A percentile compares a stretch with the other conserved stretches of the same genome.
Evolutionary conservation across 2,797 vertebrate genomes (phyloP).

Genomic region (Hippoglossus hippoglossus): DNA sequence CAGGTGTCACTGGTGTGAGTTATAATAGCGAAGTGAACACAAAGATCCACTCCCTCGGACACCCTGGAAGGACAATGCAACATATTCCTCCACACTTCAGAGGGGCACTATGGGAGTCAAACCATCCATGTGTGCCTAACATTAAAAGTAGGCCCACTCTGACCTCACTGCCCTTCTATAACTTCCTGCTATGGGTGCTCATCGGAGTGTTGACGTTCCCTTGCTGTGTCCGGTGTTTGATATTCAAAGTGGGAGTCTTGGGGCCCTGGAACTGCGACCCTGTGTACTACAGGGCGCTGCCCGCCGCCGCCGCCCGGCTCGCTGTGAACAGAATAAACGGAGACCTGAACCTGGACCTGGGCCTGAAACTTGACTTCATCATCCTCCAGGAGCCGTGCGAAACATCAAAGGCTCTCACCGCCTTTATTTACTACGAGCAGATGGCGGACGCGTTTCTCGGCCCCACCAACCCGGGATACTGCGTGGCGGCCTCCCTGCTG

Average conservation of each 20-base stretch:
- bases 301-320: conserved; percentile 75
- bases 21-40: conserved; percentile 46
- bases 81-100: conserved; percentile 72
- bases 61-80: conserved; percentile 84
- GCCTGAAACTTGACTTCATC: conserved; percentile 76
- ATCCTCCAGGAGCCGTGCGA: conserved; percentile 82
- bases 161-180: conserved; percentile 66
- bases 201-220: conserved; percentile 81
- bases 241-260: conserved; percentile 84
- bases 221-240: conserved; percentile 79
- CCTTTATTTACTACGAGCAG: conserved; percentile 80
- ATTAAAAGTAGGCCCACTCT: conserved; percentile 64
- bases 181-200: conserved; percentile 77
- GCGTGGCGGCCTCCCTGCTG: conserved; percentile 83
- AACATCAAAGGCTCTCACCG: conserved; percentile 84
- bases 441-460: conserved; percentile 80
- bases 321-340: conserved; percentile 81
- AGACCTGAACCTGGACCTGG: conserved; percentile 72
- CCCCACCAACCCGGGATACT: conserved; percentile 85
- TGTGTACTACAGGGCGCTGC: conserved; percentile 79
- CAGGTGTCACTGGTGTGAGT: conserved; percentile 45
- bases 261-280: conserved; percentile 87
- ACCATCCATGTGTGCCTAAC: conserved; percentile 54
- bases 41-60: conserved; percentile 63
- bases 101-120: conserved; percentile 72